Evolutionary conservation across 2,797 vertebrate species (phyloP), one percentile per base, ranked within the genome.

Genomic region (Pyrrhura leucotis): DNA sequence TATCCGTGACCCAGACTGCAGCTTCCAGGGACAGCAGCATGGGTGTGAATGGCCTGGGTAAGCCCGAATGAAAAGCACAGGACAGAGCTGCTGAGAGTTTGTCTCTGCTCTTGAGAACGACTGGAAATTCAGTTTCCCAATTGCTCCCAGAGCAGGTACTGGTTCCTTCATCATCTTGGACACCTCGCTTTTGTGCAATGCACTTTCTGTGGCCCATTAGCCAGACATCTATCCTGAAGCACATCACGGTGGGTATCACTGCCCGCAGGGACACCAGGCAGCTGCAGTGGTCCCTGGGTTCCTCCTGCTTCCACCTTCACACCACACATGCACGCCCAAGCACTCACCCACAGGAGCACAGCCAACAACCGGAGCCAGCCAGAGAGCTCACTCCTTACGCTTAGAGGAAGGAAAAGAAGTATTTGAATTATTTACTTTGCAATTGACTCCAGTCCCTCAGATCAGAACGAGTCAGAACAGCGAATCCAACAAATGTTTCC

Each of bases 1-100:
- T 4, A 17, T 1, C 14, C 29, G 9, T 1, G 1, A 25, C 23
- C 48, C 73, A 67, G 61, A 25, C 21, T 2, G 3, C 58, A 61
- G 62, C 14, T 85, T 48, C 56, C 61, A 26, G 48, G 61, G 76
- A 86, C 9, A n/a, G 22, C 33, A 23, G n/a, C 42, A 19, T 3
- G 29, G 39, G 12, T 79, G 31, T 18, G 33, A 75, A 37, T 8
- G 21, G 39, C 45, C 62, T 33, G 45, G 10, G 22, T n/a, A 23
- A 73, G 23, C 21, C n/a, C 47, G n/a, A 45, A 75, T 35, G 7
- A 22, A 75, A 61, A 79, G 31, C 15, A 28, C 28, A 18, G 14
- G 45, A 22, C 53, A 78, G 40, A 85, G 39, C 0, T 79, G 42
- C 42, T 67, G 58, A 15, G 28, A 76, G 44, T 37, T 84, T 71